Percentiles rank a stretch among this genome's conserved stretches.
Evolutionary conservation across 2,113 vertebrate genomes (phyloP).

Genomic region (Pelecanoides urinatrix): DNA sequence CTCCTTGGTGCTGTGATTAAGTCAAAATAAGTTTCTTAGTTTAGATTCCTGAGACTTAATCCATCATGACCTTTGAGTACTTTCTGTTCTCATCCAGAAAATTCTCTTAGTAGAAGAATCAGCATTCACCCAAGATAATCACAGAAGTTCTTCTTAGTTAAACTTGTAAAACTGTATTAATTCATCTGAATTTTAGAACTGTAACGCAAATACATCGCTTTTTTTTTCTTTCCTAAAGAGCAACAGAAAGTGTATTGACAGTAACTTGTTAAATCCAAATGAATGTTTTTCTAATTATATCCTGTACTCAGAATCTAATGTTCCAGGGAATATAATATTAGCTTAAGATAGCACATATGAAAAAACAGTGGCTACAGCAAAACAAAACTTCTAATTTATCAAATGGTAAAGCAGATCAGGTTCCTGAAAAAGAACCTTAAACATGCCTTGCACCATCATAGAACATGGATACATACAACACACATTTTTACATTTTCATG

Average conservation of each 20-base stretch:
- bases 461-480: background rate
- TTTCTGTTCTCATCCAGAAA: slow-evolving; percentile 21
- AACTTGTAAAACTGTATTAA: background rate
- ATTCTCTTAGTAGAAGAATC: background rate
- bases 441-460: background rate
- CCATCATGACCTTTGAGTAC: background rate
- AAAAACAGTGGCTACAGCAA: background rate
- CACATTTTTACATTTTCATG: rapidly evolving
- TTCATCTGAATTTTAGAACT: background rate
- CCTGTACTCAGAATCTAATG: background rate
- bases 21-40: slow-evolving; percentile 21
- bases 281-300: background rate
- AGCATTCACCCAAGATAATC: background rate
- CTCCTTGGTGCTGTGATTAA: background rate
- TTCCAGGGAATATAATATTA: background rate
- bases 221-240: background rate
- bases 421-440: background rate
- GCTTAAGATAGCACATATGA: background rate
- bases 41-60: slow-evolving; percentile 8
- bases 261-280: background rate
- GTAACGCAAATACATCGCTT: background rate
- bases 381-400: background rate
- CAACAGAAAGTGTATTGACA: background rate
- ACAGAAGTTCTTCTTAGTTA: background rate
- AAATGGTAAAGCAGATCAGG: background rate